phyloP scores from a whole-genome alignment of 2,113 vertebrate genomes.

The Xenotilapia flavipinnis region DNA sequence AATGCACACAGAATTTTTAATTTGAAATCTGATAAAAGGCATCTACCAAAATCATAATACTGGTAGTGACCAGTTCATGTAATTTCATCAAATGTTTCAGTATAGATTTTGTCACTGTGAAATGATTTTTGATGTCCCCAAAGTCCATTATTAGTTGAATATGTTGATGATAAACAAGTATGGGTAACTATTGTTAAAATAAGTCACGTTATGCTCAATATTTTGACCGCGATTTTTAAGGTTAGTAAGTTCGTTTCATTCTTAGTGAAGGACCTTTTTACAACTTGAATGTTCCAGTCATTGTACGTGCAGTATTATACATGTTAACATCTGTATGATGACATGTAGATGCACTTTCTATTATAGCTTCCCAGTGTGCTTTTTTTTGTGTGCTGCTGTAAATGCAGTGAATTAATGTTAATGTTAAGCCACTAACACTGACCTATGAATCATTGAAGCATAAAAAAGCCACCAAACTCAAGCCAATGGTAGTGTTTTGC shows the following conservation, averaged over 20 bases:
- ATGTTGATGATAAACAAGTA: not conserved
- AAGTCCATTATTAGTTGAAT: fast-evolving
- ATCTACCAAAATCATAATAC: not conserved
- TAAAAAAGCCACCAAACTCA: not conserved
- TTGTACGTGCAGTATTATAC: not conserved
- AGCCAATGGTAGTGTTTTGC: not conserved
- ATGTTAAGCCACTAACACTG: not conserved
- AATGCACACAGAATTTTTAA: not conserved
- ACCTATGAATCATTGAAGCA: not conserved
- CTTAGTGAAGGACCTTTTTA: not conserved
- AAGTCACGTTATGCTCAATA: fast-evolving
- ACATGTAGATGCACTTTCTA: not conserved
- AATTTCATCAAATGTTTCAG: not conserved
- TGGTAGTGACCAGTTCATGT: not conserved
- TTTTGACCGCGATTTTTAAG: fast-evolving
- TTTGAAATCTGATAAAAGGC: not conserved
- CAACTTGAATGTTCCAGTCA: not conserved
- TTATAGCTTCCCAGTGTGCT: not conserved
- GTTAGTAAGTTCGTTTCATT: fast-evolving
- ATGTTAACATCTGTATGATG: not conserved
- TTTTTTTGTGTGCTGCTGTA: not conserved
- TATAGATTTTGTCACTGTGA: not conserved
- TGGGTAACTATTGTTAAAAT: not conserved
- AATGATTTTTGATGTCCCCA: not conserved
- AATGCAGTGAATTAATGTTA: not conserved